These are phyloP conservation scores for Anoplophora glabripennis DNA, from an alignment of 1,140 invertebrate genomes.

Conservation along the genomic window DNA sequence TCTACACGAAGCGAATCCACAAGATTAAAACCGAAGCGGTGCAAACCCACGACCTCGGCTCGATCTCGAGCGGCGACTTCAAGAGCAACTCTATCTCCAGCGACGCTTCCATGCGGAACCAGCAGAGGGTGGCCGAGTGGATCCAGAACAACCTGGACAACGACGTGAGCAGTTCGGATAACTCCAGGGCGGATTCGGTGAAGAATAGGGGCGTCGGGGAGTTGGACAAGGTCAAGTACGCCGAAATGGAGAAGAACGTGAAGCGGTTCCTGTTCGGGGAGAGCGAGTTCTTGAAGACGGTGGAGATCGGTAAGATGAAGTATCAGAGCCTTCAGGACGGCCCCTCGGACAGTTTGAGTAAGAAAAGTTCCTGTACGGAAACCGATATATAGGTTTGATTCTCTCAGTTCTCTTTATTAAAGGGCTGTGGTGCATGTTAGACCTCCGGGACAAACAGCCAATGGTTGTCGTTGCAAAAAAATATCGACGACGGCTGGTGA, in stretches of 20 bases:
- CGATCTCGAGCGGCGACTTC: slow-evolving; percentile 30
- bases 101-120: slow-evolving; percentile 38
- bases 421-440: too few relatives aligned
- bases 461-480: too few relatives aligned
- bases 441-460: too few relatives aligned
- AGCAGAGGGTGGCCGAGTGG: slow-evolving; percentile 42
- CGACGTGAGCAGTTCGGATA: slow-evolving; percentile 31
- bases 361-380: slow-evolving; percentile 32
- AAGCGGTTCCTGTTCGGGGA: slow-evolving; percentile 46
- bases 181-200: slow-evolving; percentile 33
- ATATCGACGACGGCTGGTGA: too few relatives aligned
- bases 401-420: neutral
- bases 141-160: slow-evolving; percentile 39
- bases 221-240: slow-evolving; percentile 39
- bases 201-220: slow-evolving; percentile 20
- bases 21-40: neutral
- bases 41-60: slow-evolving; percentile 12
- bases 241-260: slow-evolving; percentile 47
- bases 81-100: slow-evolving; percentile 29
- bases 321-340: slow-evolving; percentile 31
- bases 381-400: slow-evolving; percentile 39
- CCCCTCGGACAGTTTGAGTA: neutral
- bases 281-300: slow-evolving; percentile 43
- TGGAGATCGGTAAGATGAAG: slow-evolving; percentile 40
- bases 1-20: too few relatives aligned